Evolutionary conservation across 2,113 vertebrate species (phyloP).

Genomic region (Pan troglodytes): DNA sequence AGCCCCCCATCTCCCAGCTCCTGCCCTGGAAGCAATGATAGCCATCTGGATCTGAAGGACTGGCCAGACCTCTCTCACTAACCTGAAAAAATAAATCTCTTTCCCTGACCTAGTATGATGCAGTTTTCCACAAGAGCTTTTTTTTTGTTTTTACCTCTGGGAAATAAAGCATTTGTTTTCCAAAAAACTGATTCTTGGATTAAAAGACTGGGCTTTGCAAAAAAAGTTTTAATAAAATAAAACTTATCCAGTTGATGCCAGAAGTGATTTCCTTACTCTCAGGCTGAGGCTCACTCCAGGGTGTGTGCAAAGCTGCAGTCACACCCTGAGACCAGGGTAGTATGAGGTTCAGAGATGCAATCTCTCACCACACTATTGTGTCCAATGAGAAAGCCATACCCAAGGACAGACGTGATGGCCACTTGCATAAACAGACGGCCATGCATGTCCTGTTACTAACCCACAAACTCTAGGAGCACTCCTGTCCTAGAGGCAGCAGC

Average conservation of each 20-base stretch:
- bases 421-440: background rate
- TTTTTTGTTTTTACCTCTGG: background rate
- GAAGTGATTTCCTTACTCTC: background rate
- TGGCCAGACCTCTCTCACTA: background rate
- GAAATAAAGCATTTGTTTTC: slow-evolving; percentile 39
- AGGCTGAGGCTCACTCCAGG: background rate
- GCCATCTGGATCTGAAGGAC: background rate
- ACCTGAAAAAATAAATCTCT: background rate
- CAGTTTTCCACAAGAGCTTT: background rate
- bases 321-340: background rate
- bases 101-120: background rate
- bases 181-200: slow-evolving; percentile 18
- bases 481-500: background rate
- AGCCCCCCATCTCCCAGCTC: background rate
- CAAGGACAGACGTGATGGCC: background rate
- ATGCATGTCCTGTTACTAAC: background rate
- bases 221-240: slow-evolving; percentile 13
- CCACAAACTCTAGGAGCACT: background rate
- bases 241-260: background rate
- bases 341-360: background rate
- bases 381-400: background rate
- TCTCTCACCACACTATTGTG: background rate
- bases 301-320: background rate
- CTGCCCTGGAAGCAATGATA: background rate
- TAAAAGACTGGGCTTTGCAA: background rate